phyloP scores from a whole-genome alignment of 37 sponge, comb jelly and placozoan species.

The Halichondria panicea region DNA sequence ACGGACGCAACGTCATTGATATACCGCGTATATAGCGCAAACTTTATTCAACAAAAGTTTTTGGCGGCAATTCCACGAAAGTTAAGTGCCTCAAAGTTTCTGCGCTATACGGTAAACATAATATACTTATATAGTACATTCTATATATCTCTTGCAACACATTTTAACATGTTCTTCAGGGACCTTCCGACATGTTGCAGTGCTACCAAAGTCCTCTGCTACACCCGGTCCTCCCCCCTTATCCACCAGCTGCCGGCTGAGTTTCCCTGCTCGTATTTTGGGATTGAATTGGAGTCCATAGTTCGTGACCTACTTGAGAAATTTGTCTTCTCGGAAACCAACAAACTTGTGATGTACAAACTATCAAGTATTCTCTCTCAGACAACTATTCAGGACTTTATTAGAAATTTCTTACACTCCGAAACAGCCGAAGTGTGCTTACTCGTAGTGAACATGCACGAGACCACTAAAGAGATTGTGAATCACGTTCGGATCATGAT shows the following conservation, averaged over 20 bases:
- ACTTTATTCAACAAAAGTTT: too few species aligned
- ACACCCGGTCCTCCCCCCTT: conserved; percentile 82
- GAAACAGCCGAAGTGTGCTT: conserved; percentile 30
- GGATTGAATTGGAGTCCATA: background rate
- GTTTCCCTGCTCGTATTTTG: conserved; percentile 33
- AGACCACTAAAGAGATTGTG: conserved; percentile 52
- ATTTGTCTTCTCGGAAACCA: conserved; percentile 26
- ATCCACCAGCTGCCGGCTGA: conserved; percentile 74
- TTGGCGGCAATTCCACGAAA: too few species aligned
- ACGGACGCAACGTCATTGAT: too few species aligned
- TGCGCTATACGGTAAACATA: too few species aligned
- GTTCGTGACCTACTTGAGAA: background rate
- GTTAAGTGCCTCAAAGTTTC: too few species aligned
- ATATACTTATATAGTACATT: too few species aligned
- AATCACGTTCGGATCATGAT: conserved; percentile 81
- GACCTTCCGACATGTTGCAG: background rate
- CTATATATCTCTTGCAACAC: too few species aligned
- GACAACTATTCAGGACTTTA: conserved; percentile 32
- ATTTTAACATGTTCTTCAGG: background rate
- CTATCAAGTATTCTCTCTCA: conserved; percentile 54
- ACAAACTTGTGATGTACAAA: conserved; percentile 46
- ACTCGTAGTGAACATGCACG: conserved; percentile 61
- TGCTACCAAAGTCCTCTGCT: conserved; percentile 79
- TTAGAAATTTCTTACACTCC: conserved; percentile 50
- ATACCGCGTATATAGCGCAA: too few species aligned